Base-by-base conservation (phyloP, 2,797 vertebrate genomes). In the Siniperca scherzeri region DNA sequence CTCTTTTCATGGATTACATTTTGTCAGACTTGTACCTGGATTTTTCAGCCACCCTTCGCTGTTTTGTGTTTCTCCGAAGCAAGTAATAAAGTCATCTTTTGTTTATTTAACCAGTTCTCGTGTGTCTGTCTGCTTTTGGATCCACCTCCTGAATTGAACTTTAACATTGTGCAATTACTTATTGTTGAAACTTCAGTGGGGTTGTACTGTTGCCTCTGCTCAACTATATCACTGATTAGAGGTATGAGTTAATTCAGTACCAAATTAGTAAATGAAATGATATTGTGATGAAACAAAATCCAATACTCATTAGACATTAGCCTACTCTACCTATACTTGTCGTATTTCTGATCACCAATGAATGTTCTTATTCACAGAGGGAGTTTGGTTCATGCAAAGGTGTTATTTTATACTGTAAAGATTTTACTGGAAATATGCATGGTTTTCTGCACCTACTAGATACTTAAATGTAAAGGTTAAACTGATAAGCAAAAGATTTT, bases 231-330 rank as follows among this genome's bases (percentile, higher is more conserved):
- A 27, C 27, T 27, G 27, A 27, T 38, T 56, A 59, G 8, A 70
- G 27, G 3, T 9, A 3, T 61, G 30, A 25, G 14, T 69, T 53
- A 17, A 70, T 19, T 42, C 38, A 57, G 30, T 44, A 13, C 52
- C 6, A 25, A 22, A 4, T 1, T 53, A 3, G 5, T 11, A 22
- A 70, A 55, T n/a, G 4, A 10, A 16, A 67, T n/a, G 6, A 57
- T 33, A 33, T 66, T n/a, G 25, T 44, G 12, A 66, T 57, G 36
- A 65, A 74, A 30, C 46, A 74, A 30, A 74, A 74, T 25, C 50
- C 57, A 30, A 6, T 2, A 21, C n/a, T 25, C n/a, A 62, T 74
- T 38, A 60, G 30, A 64, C 17, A 44, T 44, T 36, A 13, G 13
- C 19, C 38, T 46, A 19, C 3, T 42, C 40, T 55, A 59, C 16